Conservation (phyloP, 2,113 vertebrate species). For the Siniperca knerii region DNA sequence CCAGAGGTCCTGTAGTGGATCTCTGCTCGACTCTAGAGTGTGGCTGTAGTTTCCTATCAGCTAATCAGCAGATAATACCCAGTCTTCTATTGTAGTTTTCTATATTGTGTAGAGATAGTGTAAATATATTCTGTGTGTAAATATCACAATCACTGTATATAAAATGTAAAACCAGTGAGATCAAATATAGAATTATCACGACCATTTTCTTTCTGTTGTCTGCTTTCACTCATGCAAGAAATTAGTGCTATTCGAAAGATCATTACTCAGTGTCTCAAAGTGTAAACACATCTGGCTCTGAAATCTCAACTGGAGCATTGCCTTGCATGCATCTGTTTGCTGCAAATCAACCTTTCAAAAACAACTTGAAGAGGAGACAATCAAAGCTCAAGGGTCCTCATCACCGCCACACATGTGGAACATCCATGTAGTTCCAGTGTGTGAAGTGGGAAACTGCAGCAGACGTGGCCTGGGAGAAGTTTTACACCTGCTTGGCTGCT, state of each 20-base stretch:
- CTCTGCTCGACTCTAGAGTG: conserved; percentile 6
- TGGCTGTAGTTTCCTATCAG: conserved; percentile 8
- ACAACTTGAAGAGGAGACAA: conserved; percentile 47
- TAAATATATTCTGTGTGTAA: neutral
- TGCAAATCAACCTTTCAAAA: conserved; percentile 58
- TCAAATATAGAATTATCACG: conserved; percentile 5
- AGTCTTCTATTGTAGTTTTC: neutral
- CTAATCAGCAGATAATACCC: neutral
- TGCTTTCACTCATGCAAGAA: conserved; percentile 32
- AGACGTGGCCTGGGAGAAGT: conserved; percentile 33
- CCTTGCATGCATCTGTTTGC: conserved; percentile 55
- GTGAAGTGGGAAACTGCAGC: conserved; percentile 26
- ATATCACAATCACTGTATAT: neutral
- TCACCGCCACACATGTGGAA: conserved; percentile 58
- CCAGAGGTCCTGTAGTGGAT: conserved; percentile 22
- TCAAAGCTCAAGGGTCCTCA: conserved; percentile 49
- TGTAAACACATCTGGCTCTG: conserved; percentile 67
- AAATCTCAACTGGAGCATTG: conserved; percentile 47
- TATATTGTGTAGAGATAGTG: neutral
- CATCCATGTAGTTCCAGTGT: conserved; percentile 25
- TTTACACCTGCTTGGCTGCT: conserved; percentile 64
- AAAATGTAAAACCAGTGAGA: conserved; percentile 3
- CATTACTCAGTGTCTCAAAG: conserved; percentile 20
- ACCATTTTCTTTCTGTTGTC: conserved; percentile 1
- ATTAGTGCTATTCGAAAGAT: conserved; percentile 19